A percentile compares a stretch with the other conserved stretches of the same genome.
Evolutionary conservation across 2,113 vertebrate species (phyloP).

Genomic region (Siphamia tubifer): DNA sequence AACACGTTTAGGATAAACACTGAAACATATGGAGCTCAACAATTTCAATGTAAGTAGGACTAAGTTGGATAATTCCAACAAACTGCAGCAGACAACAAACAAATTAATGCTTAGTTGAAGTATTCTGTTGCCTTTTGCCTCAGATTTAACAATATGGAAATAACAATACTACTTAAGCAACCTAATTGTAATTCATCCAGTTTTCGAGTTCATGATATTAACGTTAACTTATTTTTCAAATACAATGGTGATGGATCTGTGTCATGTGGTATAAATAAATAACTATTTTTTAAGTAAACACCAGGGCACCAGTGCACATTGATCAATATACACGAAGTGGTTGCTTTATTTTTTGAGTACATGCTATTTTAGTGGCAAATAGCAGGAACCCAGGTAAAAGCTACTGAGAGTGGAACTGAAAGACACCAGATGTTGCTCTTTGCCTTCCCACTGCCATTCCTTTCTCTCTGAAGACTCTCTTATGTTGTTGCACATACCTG

Average conservation of each 20-base stretch:
- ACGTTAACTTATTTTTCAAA: neutral
- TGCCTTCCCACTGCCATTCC: slow-evolving; percentile 23
- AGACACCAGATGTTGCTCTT: slow-evolving; percentile 70
- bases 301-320: neutral
- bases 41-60: slow-evolving; percentile 10
- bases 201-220: neutral
- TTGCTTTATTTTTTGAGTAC: slow-evolving; percentile 37
- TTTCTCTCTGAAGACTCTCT: slow-evolving; percentile 37
- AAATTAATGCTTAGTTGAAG: neutral
- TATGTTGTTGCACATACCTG: slow-evolving; percentile 61
- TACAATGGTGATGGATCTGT: neutral
- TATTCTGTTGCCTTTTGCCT: neutral
- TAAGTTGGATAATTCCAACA: slow-evolving; percentile 1
- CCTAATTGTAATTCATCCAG: neutral
- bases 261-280: neutral
- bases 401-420: slow-evolving; percentile 62
- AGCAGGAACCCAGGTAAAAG: slow-evolving; percentile 53
- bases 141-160: neutral
- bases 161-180: neutral
- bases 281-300: neutral
- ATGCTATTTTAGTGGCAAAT: slow-evolving; percentile 48
- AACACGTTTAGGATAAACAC: slow-evolving; percentile 20
- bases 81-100: slow-evolving; percentile 18
- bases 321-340: slow-evolving; percentile 46
- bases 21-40: slow-evolving; percentile 20